Percentiles rank a stretch among this genome's conserved stretches.
Evolutionary conservation across 2,113 vertebrate genomes (phyloP).

Genomic region (Campylomormyrus tamandua): DNA sequence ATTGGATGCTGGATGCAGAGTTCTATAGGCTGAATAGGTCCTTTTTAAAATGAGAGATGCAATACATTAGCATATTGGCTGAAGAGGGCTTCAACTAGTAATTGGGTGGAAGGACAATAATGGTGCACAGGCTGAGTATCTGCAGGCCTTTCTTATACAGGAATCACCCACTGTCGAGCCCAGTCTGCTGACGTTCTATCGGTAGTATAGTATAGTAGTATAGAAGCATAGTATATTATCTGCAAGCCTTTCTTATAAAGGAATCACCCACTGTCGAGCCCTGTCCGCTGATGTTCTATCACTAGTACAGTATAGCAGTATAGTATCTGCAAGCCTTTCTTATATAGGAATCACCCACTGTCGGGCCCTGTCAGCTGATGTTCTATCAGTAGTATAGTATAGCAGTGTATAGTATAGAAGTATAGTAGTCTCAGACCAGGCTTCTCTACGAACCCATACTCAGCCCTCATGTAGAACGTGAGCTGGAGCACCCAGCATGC

Average conservation of each 20-base stretch:
- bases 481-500: conserved; percentile 30
- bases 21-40: neutral
- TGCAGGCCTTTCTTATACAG: neutral
- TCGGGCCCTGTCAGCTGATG: conserved; percentile 27
- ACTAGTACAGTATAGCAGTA: conserved; percentile 22
- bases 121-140: neutral
- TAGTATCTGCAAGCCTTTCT: neutral
- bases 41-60: neutral
- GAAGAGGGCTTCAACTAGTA: neutral
- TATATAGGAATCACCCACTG: too few species aligned
- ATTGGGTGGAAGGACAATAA: neutral
- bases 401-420: neutral
- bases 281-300: conserved; percentile 27
- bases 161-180: neutral
- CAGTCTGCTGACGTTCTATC: conserved; percentile 28
- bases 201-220: conserved; percentile 23
- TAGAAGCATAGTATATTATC: neutral
- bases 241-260: neutral
- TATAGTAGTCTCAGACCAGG: conserved; percentile 1
- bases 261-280: neutral
- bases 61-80: neutral
- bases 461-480: conserved; percentile 34
- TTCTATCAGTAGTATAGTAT: conserved; percentile 28
- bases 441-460: conserved; percentile 26
- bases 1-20: neutral